Evolutionary conservation across 1,140 invertebrate genomes (phyloP), one percentile per base, ranked within the genome.

Genomic region (Tetragnatha versicolor): DNA sequence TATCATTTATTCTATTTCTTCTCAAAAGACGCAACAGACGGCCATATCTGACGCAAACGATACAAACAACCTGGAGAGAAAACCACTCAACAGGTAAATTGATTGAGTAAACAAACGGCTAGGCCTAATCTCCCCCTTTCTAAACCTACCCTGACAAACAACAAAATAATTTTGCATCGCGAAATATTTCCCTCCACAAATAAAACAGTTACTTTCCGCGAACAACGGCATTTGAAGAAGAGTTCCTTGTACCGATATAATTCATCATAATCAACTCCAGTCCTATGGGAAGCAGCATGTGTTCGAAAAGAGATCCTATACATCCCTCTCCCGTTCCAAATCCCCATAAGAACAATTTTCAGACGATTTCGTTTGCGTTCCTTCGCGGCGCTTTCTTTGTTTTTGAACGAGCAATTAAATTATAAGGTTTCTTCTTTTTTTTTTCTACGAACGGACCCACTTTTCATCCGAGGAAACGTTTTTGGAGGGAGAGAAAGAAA

Each of bases 401-500:
- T 53, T 53, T 35, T 51, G 37, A 69, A 69, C 66, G 47, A 51
- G 27, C 66, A 69, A 69, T 69, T 69, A 69, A 69, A 69, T 69
- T 69, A 69, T 53, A 69, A 69, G 45, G 66, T 69, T 33, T 17
- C 66, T 25, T 29, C 22, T 20, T n/a, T 25, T n/a, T 20, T n/a
- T n/a, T n/a, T n/a, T n/a, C n/a, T n/a, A n/a, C n/a, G n/a, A n/a
- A n/a, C n/a, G n/a, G n/a, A n/a, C n/a, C n/a, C n/a, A n/a, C n/a
- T n/a, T n/a, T n/a, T n/a, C n/a, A 33, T 58, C 27, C 14, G 53
- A 58, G 53, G 10, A 58, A 17, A 58, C 53, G 53, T n/a, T 33
- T 17, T 14, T n/a, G 53, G 14, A 29, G 4, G 12, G 27, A 17
- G 3, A 61, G 33, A 63, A 35, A 61, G 25, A 47, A 20, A 66